These are phyloP conservation scores for Diarsia dahlii DNA, from an alignment of 2,888 invertebrate genomes.

Conservation along the genomic window DNA sequence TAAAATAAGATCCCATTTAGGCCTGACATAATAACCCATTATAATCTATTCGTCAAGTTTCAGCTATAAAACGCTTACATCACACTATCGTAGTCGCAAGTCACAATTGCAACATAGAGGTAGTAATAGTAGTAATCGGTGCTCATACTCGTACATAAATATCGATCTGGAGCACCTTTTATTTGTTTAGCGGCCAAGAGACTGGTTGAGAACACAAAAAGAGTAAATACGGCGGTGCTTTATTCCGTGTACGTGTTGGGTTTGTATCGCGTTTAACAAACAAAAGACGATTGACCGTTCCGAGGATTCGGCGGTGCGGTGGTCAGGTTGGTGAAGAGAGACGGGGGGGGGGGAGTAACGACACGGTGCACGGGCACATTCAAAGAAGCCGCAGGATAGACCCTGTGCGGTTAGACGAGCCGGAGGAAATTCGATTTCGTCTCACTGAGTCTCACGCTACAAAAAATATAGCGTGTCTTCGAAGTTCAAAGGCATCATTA, in stretches of 20 bases:
- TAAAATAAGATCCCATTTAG: conserved; percentile 60
- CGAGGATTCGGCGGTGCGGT: conserved; percentile 68
- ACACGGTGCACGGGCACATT: conserved; percentile 83
- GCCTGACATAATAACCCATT: conserved; percentile 53
- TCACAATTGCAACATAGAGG: conserved; percentile 63
- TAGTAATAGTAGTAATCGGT: conserved; percentile 55
- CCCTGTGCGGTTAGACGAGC: conserved; percentile 78
- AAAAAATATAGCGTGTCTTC: conserved; percentile 48
- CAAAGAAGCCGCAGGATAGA: conserved; percentile 87
- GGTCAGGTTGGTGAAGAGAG: conserved; percentile 53
- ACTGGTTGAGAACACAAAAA: conserved; percentile 69
- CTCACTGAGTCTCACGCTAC: conserved; percentile 56
- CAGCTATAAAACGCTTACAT: conserved; percentile 62
- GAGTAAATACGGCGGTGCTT: conserved; percentile 70
- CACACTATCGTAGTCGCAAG: conserved; percentile 55
- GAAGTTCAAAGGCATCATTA: conserved; percentile 33
- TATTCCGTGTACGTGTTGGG: conserved; percentile 82
- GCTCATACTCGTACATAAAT: conserved; percentile 60
- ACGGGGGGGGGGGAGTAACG: conserved; percentile 62
- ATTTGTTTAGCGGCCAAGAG: conserved; percentile 55
- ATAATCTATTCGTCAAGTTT: conserved; percentile 59
- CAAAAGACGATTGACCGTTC: conserved; percentile 83
- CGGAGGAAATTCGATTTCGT: conserved; percentile 77
- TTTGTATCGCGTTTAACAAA: conserved; percentile 86
- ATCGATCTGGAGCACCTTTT: conserved; percentile 67